Conservation (phyloP, 2,113 vertebrate species). For the Melanostigma gelatinosum region DNA sequence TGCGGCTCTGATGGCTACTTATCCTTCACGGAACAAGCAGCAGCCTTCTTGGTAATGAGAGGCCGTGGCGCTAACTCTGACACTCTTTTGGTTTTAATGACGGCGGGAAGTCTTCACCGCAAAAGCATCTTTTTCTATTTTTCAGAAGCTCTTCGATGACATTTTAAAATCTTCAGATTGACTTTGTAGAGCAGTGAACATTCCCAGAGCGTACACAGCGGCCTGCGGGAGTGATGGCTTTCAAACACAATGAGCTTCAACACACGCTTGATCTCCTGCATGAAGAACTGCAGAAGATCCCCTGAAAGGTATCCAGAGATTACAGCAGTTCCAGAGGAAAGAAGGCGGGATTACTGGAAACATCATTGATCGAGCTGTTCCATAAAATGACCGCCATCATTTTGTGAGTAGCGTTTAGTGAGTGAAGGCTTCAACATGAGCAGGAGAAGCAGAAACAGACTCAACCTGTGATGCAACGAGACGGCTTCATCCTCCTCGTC, state of each 20-base stretch:
- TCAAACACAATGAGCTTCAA: not conserved
- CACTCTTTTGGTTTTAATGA: conserved; percentile 46
- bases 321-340: not conserved
- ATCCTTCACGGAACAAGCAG: conserved; percentile 66
- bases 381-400: conserved; percentile 16
- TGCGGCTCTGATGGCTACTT: conserved; percentile 56
- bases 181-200: not conserved
- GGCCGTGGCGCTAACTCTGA: conserved; percentile 23
- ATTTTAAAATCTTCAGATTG: not conserved
- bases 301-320: not conserved
- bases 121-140: not conserved
- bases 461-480: not conserved
- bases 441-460: not conserved
- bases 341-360: not conserved
- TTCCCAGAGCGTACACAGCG: not conserved
- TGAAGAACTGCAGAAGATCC: not conserved
- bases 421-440: conserved; percentile 10
- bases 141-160: not conserved
- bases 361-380: conserved; percentile 14
- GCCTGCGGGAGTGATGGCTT: not conserved
- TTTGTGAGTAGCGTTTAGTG: conserved; percentile 2
- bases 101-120: conserved; percentile 34
- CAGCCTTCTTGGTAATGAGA: conserved; percentile 65
- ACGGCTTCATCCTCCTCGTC: not conserved
- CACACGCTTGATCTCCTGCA: not conserved